Conservation (phyloP, 2,797 vertebrate genomes). For the Tangara arthus region DNA sequence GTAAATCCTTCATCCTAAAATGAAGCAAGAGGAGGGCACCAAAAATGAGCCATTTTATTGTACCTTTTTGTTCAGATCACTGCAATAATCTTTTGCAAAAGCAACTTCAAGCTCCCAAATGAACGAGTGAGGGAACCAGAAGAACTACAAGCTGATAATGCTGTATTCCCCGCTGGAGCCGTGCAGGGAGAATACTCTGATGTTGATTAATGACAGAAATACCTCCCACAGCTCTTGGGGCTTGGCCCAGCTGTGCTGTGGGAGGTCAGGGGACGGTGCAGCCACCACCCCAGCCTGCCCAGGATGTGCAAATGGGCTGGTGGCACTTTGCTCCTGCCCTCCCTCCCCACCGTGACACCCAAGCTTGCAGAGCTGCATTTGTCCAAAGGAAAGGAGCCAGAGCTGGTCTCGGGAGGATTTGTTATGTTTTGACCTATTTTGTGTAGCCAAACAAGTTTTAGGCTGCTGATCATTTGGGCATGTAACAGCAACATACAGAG, state of each 20-base stretch:
- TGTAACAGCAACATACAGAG: neutral
- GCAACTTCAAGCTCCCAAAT: neutral
- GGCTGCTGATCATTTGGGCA: neutral
- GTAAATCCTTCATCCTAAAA: neutral
- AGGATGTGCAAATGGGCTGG: accelerated
- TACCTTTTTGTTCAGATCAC: neutral
- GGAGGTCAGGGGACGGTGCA: accelerated
- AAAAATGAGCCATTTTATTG: neutral
- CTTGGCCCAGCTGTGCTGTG: neutral
- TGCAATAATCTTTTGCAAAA: neutral
- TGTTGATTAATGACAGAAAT: neutral
- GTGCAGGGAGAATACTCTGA: neutral
- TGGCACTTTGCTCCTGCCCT: neutral
- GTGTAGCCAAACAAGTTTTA: neutral
- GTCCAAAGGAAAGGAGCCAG: neutral
- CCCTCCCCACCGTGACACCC: neutral
- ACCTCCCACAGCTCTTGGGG: neutral
- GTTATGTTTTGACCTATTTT: neutral
- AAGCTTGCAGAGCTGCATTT: neutral
- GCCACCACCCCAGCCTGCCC: neutral
- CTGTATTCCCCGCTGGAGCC: neutral
- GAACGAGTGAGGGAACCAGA: neutral
- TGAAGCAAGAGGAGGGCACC: neutral
- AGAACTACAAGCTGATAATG: neutral
- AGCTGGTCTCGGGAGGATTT: neutral